phyloP scores from a whole-genome alignment of 2,113 vertebrate genomes.

The Hippocampus zosterae region DNA sequence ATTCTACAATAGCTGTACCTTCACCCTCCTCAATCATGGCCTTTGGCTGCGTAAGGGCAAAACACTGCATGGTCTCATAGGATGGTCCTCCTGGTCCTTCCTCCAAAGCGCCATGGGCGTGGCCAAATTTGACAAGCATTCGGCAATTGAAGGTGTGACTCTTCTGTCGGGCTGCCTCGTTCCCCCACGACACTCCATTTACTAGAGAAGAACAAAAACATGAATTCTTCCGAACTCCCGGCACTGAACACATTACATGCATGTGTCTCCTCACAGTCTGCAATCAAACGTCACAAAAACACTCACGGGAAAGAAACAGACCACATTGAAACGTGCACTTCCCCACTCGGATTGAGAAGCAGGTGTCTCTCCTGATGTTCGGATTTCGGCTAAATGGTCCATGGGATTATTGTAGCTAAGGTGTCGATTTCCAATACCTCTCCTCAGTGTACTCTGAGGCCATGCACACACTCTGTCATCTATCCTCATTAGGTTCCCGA shows the following conservation, averaged over 20 bases:
- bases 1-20: slow-evolving; percentile 66
- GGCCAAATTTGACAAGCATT: slow-evolving; percentile 86
- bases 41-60: slow-evolving; percentile 93
- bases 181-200: slow-evolving; percentile 91
- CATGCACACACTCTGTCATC: slow-evolving; percentile 63
- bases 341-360: slow-evolving; percentile 50
- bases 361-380: slow-evolving; percentile 43
- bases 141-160: slow-evolving; percentile 97
- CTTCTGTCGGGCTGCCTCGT: slow-evolving; percentile 86
- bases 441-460: slow-evolving; percentile 51
- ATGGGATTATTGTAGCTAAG: slow-evolving; percentile 70
- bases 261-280: slow-evolving; percentile 24
- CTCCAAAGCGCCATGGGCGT: slow-evolving; percentile 71
- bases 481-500: slow-evolving; percentile 69
- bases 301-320: slow-evolving; percentile 33
- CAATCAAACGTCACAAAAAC: slow-evolving; percentile 39
- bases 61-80: slow-evolving; percentile 98
- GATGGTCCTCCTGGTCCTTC: slow-evolving; percentile 79
- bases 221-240: not conserved
- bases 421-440: slow-evolving; percentile 71
- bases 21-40: slow-evolving; percentile 98
- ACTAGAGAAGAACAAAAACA: slow-evolving; percentile 49
- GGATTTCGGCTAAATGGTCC: slow-evolving; percentile 65
- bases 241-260: slow-evolving; percentile 16
- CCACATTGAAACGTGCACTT: slow-evolving; percentile 38